Percentiles rank a stretch among this genome's conserved stretches.
These are phyloP conservation scores for Pseudois nayaur DNA, from an alignment of 2,113 vertebrate species.

Conservation along the genomic window DNA sequence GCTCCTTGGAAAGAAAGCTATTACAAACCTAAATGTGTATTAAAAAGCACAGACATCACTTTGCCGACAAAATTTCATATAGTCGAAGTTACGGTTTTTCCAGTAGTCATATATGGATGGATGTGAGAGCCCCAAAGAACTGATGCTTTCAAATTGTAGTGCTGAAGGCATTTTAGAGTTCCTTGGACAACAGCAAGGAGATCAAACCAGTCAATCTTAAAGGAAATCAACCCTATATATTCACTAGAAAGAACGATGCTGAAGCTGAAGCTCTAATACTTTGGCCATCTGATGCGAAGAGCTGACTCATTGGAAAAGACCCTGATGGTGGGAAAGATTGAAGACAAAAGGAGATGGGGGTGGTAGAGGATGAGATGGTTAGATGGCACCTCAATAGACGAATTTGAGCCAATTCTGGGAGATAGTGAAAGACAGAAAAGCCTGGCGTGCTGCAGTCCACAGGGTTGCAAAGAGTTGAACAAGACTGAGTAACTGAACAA, in stretches of 20 bases:
- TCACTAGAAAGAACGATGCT: background rate
- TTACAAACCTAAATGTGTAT: background rate
- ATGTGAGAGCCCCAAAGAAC: background rate
- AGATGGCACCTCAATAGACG: background rate
- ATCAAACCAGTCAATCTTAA: background rate
- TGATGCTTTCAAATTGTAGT: background rate
- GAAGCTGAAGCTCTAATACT: background rate
- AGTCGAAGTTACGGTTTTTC: background rate
- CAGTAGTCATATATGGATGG: background rate
- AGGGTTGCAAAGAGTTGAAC: background rate
- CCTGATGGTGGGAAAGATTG: background rate
- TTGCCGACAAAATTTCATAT: background rate
- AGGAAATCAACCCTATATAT: background rate
- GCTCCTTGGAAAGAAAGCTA: background rate
- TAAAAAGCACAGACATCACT: background rate
- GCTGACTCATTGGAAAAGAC: background rate
- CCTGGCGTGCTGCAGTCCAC: background rate
- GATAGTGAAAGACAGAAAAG: background rate
- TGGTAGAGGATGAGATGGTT: background rate
- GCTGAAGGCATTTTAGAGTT: background rate
- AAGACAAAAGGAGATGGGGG: background rate
- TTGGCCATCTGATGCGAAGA: background rate
- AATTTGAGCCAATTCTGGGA: background rate
- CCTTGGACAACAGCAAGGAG: background rate
- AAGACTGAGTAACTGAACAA: background rate